Base-by-base conservation (phyloP, 2,113 vertebrate species). In the Sturnus vulgaris region DNA sequence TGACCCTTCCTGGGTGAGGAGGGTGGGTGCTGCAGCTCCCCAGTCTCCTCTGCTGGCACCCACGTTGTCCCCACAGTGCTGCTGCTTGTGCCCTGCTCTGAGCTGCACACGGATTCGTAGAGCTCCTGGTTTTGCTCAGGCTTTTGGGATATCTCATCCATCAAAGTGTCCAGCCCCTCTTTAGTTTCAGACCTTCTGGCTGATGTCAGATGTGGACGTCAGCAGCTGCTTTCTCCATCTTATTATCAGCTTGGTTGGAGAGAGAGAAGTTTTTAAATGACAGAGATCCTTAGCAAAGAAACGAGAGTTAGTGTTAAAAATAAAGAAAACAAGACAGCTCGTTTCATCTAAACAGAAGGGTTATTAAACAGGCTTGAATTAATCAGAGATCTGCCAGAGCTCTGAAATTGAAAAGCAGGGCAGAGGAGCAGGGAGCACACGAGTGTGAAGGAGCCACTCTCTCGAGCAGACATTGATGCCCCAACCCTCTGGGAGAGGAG, bases 361-460 rank as follows among this genome's bases (percentile, higher is more conserved):
- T 98, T 98, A 98, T 98, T 98, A 98, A 97, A 97, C 92, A 97
- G 97, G 86, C 97, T 96, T 97, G 97, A 97, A 98, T 98, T 98
- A 98, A 98, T 98, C 98, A 97, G 98, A 82, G 97, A 97, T 96
- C 96, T 98, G 98, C 96, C 97, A 97, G 68, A 91, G 77, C 80
- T 96, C 92, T 92, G 93, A 94, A 96, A 83, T 93, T 89, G 96
- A 97, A 77, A 95, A 92, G 88, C 60, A n/a, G 90, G 94, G 95
- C 93, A 92, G 70, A 90, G 83, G 90, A 96, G 81, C 92, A 61
- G 50, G 71, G 91, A 72, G 95, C 73, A 49, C 75, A 31, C 2
- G 64, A 88, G 60, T 35, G 66, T 66, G 70, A 90, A 91, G 87
- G 35, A 88, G 81, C 56, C 68, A 33, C 80, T 42, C 16, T 81